phyloP scores from a whole-genome alignment of 2,888 invertebrate genomes.

The Hanleya hanleyi region DNA sequence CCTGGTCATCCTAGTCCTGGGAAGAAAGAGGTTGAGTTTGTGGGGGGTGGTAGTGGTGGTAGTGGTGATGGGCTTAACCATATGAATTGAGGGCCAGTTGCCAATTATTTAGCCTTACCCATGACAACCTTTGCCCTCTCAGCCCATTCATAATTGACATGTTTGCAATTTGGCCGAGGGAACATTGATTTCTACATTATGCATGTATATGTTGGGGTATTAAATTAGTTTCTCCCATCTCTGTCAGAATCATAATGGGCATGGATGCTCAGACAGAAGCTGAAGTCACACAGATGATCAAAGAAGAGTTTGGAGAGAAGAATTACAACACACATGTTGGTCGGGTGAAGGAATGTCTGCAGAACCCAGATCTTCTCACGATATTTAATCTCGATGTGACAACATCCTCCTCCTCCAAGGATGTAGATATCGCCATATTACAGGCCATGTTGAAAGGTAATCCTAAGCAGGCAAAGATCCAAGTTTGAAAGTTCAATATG shows the following conservation, averaged over 20 bases:
- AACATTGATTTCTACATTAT: too few species aligned
- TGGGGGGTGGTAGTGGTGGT: too few species aligned
- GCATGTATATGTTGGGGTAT: too few species aligned
- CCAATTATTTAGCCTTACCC: too few species aligned
- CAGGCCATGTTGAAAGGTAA: constrained; percentile 72
- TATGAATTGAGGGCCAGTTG: too few species aligned
- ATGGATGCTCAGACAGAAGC: constrained; percentile 40
- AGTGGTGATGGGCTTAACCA: too few species aligned
- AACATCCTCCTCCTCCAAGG: constrained; percentile 42
- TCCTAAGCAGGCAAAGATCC: not conserved
- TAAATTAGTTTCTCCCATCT: not conserved
- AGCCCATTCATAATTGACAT: too few species aligned
- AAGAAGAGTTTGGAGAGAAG: constrained; percentile 47
- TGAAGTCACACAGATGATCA: constrained; percentile 48
- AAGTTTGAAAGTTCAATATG: not conserved
- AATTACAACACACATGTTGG: constrained; percentile 38
- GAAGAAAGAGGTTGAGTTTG: too few species aligned
- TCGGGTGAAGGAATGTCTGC: constrained; percentile 54
- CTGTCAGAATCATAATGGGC: constrained; percentile 28
- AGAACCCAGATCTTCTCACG: constrained; percentile 59
- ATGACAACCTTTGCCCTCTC: too few species aligned
- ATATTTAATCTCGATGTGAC: constrained; percentile 65
- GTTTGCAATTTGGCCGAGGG: too few species aligned
- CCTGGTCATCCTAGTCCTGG: too few species aligned
- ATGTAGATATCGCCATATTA: constrained; percentile 71